These are phyloP conservation scores for Burhinus oedicnemus DNA, from an alignment of 2,113 vertebrate species.

Conservation along the genomic window DNA sequence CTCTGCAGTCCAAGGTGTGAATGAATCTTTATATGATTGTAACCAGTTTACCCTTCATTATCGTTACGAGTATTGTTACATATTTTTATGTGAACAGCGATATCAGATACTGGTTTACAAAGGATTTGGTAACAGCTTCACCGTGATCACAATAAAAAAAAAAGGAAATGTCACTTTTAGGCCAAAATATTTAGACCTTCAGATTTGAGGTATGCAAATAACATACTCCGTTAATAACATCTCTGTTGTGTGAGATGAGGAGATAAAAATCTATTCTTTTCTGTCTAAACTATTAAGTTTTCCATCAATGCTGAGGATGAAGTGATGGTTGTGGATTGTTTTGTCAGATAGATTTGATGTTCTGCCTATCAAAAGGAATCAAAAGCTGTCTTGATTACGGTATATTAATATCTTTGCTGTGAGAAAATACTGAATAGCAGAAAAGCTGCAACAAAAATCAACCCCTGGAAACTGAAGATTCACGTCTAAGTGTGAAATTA, in stretches of 20 bases:
- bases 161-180: neutral
- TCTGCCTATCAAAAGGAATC: neutral
- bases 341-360: neutral
- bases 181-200: neutral
- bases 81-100: neutral
- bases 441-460: neutral
- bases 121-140: neutral
- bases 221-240: neutral
- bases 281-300: neutral
- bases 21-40: rapidly evolving
- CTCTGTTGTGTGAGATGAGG: neutral
- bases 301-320: neutral
- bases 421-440: neutral
- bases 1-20: neutral
- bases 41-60: neutral
- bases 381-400: neutral
- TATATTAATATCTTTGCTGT: neutral
- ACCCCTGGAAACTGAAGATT: neutral
- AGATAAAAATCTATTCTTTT: neutral
- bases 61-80: neutral
- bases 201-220: neutral
- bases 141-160: neutral
- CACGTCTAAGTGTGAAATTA: neutral
- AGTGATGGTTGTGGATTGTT: neutral
- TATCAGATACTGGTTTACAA: neutral